These are phyloP conservation scores for Anthopleura sola DNA, from an alignment of 64 coral and sea anemone genomes.

Conservation along the genomic window DNA sequence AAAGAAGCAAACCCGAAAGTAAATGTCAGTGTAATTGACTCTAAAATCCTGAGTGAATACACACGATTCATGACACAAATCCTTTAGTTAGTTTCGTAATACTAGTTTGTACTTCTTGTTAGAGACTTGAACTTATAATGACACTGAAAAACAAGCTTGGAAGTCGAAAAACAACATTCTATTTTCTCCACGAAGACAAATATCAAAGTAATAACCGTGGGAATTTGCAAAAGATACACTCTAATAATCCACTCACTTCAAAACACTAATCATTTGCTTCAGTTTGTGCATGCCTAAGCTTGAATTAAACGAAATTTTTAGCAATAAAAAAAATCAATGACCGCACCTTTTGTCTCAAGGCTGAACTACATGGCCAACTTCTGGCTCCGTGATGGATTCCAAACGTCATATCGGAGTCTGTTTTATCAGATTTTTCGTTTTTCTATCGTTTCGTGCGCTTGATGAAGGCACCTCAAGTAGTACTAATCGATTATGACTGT, in stretches of 20 bases:
- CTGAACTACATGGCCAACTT: conserved; percentile 36
- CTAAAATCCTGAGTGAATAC: no score
- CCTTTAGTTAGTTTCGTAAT: no score
- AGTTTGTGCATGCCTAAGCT: no score
- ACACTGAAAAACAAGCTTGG: neutral
- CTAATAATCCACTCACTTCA: neutral
- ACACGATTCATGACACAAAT: no score
- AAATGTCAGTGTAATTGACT: no score
- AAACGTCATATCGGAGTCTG: neutral
- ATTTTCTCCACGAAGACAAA: no score
- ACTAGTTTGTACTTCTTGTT: no score
- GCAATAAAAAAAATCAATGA: neutral
- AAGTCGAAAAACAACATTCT: no score
- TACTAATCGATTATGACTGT: neutral
- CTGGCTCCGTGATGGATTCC: conserved; percentile 17
- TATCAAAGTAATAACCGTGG: no score
- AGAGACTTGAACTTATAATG: no score
- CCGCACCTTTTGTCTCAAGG: conserved; percentile 43
- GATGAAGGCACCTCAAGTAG: neutral
- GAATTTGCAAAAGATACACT: neutral
- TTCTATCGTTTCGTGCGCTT: neutral
- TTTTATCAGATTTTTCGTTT: neutral
- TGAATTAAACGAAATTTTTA: no score
- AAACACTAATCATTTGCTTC: neutral
- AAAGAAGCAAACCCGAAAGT: no score